These are phyloP conservation scores for Aurelia aurita DNA, from an alignment of 30 jellyfish, hydroid and myxozoan species.

Conservation along the genomic window DNA sequence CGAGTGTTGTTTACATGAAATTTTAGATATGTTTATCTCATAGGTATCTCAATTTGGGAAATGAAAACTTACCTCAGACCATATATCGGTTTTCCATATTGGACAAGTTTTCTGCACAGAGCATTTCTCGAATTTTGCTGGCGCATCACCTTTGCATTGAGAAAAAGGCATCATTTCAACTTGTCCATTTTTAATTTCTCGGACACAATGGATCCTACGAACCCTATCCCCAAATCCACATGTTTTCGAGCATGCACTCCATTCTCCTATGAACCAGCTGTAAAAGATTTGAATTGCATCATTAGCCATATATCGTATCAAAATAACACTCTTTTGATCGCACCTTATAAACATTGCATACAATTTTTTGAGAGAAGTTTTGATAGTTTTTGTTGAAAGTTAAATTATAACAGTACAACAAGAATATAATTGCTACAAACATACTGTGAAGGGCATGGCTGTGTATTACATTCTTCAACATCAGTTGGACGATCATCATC, in stretches of 20 bases:
- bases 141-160: slow-evolving; percentile 66
- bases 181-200: slow-evolving; percentile 64
- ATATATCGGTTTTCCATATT: slow-evolving; percentile 67
- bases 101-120: slow-evolving; percentile 71
- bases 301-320: no score
- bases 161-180: slow-evolving; percentile 70
- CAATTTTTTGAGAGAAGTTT: no score
- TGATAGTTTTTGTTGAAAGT: no score
- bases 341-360: no score
- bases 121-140: slow-evolving; percentile 68
- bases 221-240: slow-evolving; percentile 89
- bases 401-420: neutral
- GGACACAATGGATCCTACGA: slow-evolving; percentile 91
- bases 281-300: neutral
- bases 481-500: slow-evolving; percentile 39
- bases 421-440: slow-evolving; percentile 6
- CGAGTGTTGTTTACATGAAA: no score
- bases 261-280: slow-evolving; percentile 94
- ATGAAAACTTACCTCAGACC: slow-evolving; percentile 75
- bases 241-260: slow-evolving; percentile 91
- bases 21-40: no score
- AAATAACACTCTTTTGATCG: no score
- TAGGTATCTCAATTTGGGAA: neutral
- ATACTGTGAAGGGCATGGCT: slow-evolving; percentile 81
- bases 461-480: slow-evolving; percentile 68